A percentile compares a stretch with the other conserved stretches of the same genome.
These are phyloP conservation scores for Choristoneura fumiferana DNA, from an alignment of 1,140 invertebrate species.

Conservation along the genomic window DNA sequence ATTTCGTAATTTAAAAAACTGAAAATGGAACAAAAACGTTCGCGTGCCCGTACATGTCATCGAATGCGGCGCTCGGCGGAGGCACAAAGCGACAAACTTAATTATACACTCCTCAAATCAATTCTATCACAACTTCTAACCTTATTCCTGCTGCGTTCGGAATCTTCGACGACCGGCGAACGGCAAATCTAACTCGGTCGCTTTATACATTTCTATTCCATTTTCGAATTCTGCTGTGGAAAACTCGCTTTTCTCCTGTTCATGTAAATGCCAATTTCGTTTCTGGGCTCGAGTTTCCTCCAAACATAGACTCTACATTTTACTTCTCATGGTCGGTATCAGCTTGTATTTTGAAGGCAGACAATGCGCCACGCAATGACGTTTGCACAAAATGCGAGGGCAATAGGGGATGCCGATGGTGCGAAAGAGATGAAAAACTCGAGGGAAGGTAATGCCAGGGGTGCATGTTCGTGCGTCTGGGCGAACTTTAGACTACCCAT, in stretches of 20 bases:
- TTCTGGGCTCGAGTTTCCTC: conserved; percentile 38
- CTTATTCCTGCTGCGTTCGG: conserved; percentile 22
- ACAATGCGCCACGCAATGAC: conserved; percentile 76
- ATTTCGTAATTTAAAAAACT: conserved; percentile 46
- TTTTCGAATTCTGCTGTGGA: conserved; percentile 71
- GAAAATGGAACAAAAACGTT: conserved; percentile 70
- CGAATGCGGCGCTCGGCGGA: conserved; percentile 63
- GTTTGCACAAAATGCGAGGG: conserved; percentile 55
- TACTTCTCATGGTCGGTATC: conserved; percentile 36
- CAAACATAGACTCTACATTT: conserved; percentile 42
- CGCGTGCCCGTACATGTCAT: conserved; percentile 68
- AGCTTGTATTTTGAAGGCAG: conserved; percentile 34
- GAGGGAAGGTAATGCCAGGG: conserved; percentile 58
- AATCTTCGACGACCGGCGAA: conserved; percentile 19
- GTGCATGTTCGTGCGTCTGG: conserved; percentile 62
- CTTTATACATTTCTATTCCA: conserved; percentile 56
- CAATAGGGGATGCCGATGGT: conserved; percentile 30
- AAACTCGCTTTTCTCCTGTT: conserved; percentile 74
- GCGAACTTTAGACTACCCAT: conserved; percentile 51
- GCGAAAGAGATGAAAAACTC: conserved; percentile 41
- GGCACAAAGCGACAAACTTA: conserved; percentile 46
- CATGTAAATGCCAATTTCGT: conserved; percentile 76
- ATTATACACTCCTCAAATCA: conserved; percentile 32
- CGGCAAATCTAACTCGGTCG: conserved; percentile 40
- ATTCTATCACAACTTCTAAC: conserved; percentile 26